Percentiles rank a stretch among this genome's conserved stretches.
phyloP scores from a whole-genome alignment of 92 coral and sea anemone genomes.

The Epizoanthus illoricatus region DNA sequence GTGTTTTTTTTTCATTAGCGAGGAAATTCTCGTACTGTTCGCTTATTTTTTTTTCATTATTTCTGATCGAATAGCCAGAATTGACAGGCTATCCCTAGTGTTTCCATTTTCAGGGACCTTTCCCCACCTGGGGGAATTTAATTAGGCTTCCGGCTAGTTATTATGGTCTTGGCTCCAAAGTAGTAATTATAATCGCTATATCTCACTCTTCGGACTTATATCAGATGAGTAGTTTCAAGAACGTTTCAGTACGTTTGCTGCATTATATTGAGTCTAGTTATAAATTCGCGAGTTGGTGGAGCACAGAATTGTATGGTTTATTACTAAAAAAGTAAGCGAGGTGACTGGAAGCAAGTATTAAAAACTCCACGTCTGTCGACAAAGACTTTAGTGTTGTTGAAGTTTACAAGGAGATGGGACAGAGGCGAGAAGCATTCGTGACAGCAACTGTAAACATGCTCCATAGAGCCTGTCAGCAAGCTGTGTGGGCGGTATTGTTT shows the following conservation, averaged over 20 bases:
- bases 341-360: neutral
- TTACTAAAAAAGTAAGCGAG: neutral
- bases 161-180: neutral
- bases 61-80: neutral
- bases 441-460: constrained; percentile 3
- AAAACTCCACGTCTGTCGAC: neutral
- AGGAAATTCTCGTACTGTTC: neutral
- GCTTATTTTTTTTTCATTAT: neutral
- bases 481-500: constrained; percentile 35
- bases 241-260: neutral
- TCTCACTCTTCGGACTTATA: neutral
- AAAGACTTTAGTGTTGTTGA: neutral
- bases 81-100: neutral
- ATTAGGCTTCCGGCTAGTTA: constrained; percentile 17
- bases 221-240: neutral
- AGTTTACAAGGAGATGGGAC: constrained; percentile 1
- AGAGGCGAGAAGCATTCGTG: constrained; percentile 12
- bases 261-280: neutral
- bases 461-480: constrained; percentile 11
- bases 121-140: neutral
- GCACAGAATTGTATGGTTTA: neutral
- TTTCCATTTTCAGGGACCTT: neutral
- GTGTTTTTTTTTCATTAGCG: neutral
- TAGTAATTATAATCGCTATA: constrained; percentile 15
- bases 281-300: neutral